A percentile compares a stretch with the other conserved stretches of the same genome.
phyloP scores from a whole-genome alignment of 2,113 vertebrate species.

The Circaetus gallicus region DNA sequence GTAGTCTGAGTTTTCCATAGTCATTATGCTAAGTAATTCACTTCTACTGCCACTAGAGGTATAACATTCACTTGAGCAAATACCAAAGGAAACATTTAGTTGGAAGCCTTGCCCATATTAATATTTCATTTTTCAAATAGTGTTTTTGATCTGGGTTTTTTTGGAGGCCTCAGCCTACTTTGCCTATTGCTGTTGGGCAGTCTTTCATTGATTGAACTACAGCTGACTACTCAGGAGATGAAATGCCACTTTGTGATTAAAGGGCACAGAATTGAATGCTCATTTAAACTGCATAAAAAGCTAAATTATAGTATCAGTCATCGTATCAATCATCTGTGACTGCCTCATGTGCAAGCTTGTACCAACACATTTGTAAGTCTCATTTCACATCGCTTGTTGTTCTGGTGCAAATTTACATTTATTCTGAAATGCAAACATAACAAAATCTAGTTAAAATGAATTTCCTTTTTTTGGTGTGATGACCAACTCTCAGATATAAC shows the following conservation, averaged over 20 bases:
- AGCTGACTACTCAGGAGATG: constrained; percentile 9
- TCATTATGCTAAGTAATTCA: constrained; percentile 50
- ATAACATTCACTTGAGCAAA: constrained; percentile 39
- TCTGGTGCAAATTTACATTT: not conserved
- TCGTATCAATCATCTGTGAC: constrained; percentile 18
- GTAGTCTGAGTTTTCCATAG: constrained; percentile 1
- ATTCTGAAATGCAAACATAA: not conserved
- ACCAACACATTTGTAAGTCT: not conserved
- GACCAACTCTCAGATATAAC: not conserved
- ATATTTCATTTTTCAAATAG: constrained; percentile 57
- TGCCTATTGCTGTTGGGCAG: constrained; percentile 8
- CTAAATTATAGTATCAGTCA: constrained; percentile 11
- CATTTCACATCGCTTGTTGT: not conserved
- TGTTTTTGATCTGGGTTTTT: constrained; percentile 28
- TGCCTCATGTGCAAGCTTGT: not conserved
- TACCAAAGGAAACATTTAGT: constrained; percentile 48
- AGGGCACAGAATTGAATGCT: constrained; percentile 18
- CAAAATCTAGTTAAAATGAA: not conserved
- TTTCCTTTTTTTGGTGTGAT: not conserved
- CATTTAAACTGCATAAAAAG: constrained; percentile 29
- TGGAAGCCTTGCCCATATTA: constrained; percentile 39
- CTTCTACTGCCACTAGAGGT: constrained; percentile 51
- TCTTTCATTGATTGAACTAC: constrained; percentile 17
- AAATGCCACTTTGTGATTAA: constrained; percentile 40
- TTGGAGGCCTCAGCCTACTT: constrained; percentile 22